Evolutionary conservation across 1,140 invertebrate species (phyloP), one percentile per base, ranked within the genome.

Genomic region (Zaprionus kolodkinae): DNA sequence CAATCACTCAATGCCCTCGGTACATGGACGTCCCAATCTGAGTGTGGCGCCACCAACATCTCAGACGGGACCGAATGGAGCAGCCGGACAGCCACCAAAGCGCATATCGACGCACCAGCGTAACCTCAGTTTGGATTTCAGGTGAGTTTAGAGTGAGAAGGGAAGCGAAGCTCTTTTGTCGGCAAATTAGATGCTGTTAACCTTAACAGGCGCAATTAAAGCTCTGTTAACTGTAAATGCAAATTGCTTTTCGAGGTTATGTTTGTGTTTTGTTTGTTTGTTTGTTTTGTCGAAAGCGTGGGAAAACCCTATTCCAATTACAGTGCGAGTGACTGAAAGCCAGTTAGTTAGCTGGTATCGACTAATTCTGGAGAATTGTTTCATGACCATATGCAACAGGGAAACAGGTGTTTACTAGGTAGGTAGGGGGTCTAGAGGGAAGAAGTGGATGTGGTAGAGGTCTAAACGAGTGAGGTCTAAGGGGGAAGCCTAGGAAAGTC

Each of bases 101-200:
- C 93, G 95, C 85, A 93, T 96, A 82, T 95, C 95, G 77, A 96
- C 95, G 75, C 96, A 96, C 93, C 96, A 96, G 93, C 94, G 96
- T 83, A 96, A 96, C 93, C 94, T 96, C 75, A 96, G 96, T 87
- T 93, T 96, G 72, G 96, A 96, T 92, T 96, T 96, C 88, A 95
- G 95, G 95, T 96, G 92, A 81, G 79, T 85, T n/a, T n/a, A n/a
- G n/a, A n/a, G n/a, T n/a, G n/a, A n/a, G n/a, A n/a, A n/a, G 96
- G 92, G 80, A 78, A 27, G 25, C 80, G 17, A n/a, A 12, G 6
- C 9, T 17, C 54, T 30, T 68, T 33, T 13, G 9, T 17, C n/a
- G 12, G 6, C 4, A 6, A 50, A 15, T 64, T 40, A 54, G 13
- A 50, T 9, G 17, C 45, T 64, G 54, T 57, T 57, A 57, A 64